These are phyloP conservation scores for Reticulitermes speratus DNA, from an alignment of 1,140 invertebrate genomes.

Conservation along the genomic window DNA sequence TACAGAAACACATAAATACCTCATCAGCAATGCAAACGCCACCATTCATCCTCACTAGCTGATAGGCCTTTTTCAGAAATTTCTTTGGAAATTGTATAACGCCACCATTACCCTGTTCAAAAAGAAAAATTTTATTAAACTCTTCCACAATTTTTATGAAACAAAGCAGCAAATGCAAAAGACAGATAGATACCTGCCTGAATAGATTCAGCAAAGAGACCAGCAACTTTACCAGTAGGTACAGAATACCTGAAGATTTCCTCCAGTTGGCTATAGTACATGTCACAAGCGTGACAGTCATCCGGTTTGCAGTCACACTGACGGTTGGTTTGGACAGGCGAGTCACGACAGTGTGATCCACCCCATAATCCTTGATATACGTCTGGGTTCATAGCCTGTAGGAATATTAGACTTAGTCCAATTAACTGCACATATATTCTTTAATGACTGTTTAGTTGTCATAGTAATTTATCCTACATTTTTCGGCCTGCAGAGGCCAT, in stretches of 20 bases:
- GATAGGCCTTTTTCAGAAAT: conserved; percentile 79
- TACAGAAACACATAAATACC: conserved; percentile 49
- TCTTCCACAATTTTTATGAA: neutral
- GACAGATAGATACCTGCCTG: conserved; percentile 62
- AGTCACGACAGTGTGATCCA: conserved; percentile 83
- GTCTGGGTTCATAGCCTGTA: conserved; percentile 85
- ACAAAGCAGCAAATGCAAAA: neutral
- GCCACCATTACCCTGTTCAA: conserved; percentile 77
- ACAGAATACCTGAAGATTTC: conserved; percentile 75
- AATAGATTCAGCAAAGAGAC: conserved; percentile 91
- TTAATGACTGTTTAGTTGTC: no score
- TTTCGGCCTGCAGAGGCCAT: no score
- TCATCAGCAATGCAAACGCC: conserved; percentile 92
- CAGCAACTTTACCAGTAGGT: conserved; percentile 75
- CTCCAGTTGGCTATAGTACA: conserved; percentile 81
- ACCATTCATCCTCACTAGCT: conserved; percentile 74
- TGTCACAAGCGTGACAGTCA: conserved; percentile 70
- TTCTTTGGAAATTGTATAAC: conserved; percentile 87
- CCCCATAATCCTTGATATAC: conserved; percentile 88
- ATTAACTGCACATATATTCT: no score
- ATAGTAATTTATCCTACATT: no score
- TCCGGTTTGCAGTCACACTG: conserved; percentile 63
- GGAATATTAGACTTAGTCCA: no score
- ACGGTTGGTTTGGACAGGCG: conserved; percentile 70
- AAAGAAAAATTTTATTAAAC: neutral